Conservation (phyloP, 2,113 vertebrate species). For the Oxyura jamaicensis region DNA sequence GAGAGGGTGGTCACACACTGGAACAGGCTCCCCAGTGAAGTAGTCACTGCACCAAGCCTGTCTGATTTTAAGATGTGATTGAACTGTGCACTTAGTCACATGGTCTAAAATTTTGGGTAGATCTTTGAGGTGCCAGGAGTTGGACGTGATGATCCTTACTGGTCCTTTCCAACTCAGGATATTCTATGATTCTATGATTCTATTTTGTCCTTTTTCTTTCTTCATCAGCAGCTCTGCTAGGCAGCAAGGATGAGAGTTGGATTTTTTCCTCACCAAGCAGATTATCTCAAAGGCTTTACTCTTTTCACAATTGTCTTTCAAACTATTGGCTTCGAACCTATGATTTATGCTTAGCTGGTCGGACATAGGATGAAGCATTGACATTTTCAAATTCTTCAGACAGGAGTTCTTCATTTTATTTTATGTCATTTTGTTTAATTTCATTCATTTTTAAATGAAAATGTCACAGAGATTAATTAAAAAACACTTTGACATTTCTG, state of each 20-base stretch:
- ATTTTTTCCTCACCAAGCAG: not conserved
- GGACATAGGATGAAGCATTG: not conserved
- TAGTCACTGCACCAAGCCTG: too few species aligned
- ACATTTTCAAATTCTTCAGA: not conserved
- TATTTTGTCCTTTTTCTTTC: not conserved
- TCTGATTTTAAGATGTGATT: too few species aligned
- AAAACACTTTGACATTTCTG: constrained; percentile 12
- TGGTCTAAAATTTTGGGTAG: too few species aligned
- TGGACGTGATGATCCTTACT: too few species aligned
- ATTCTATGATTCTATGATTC: too few species aligned
- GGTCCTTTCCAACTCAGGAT: too few species aligned
- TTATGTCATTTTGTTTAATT: not conserved
- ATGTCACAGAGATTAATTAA: not conserved
- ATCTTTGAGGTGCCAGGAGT: too few species aligned
- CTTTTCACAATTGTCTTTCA: not conserved
- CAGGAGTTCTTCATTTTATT: not conserved
- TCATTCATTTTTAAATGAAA: not conserved
- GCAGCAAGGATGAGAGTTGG: not conserved
- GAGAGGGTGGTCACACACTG: too few species aligned
- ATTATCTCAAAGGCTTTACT: not conserved
- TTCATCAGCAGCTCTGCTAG: not conserved
- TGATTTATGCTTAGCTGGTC: not conserved
- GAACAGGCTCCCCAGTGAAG: too few species aligned
- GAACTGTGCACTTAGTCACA: too few species aligned
- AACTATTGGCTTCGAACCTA: not conserved